A percentile compares a stretch with the other conserved stretches of the same genome.
Conservation (phyloP, 2,113 vertebrate genomes). For the Cochlearius cochlearius region DNA sequence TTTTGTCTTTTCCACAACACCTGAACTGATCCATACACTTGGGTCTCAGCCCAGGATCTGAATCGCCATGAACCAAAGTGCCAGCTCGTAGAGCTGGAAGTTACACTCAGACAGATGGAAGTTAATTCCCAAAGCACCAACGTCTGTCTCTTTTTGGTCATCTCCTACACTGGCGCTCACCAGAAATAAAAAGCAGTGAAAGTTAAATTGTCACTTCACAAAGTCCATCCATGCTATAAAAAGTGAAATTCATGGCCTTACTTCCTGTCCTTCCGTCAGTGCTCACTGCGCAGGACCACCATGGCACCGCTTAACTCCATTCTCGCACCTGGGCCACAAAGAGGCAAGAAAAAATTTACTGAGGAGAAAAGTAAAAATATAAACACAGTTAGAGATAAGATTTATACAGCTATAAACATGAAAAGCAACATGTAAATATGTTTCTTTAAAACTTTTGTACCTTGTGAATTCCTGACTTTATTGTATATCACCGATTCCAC, state of each 20-base stretch:
- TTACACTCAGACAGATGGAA: neutral
- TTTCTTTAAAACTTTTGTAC: neutral
- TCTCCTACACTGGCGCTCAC: neutral
- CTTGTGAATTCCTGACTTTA: neutral
- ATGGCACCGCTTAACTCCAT: neutral
- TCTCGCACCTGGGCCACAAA: neutral
- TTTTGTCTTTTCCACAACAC: neutral
- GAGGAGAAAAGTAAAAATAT: neutral
- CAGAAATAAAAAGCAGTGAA: neutral
- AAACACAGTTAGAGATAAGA: neutral
- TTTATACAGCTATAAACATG: neutral
- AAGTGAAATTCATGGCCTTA: neutral
- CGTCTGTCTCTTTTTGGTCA: rapidly evolving
- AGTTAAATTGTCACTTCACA: neutral
- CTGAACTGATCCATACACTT: neutral
- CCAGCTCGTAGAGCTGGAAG: neutral
- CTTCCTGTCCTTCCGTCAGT: neutral
- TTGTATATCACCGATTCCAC: neutral
- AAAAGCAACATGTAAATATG: neutral
- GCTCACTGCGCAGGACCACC: neutral
- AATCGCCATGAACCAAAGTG: neutral
- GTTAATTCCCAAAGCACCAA: neutral
- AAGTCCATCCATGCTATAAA: neutral
- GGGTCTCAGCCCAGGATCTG: neutral
- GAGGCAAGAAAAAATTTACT: neutral